Base-by-base conservation (phyloP, 2,888 invertebrate species). In the Atherix ibis region DNA sequence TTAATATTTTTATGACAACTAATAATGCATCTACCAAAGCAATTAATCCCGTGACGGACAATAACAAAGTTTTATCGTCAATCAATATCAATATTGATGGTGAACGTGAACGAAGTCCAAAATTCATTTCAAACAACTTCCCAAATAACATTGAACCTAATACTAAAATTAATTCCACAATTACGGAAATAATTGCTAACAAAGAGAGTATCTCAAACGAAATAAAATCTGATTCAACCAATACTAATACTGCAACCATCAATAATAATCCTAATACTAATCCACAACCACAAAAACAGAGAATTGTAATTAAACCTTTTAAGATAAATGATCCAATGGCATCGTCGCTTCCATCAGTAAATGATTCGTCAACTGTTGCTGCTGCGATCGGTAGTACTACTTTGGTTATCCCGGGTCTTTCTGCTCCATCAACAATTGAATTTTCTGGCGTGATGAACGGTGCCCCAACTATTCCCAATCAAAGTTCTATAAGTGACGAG, bases 271-370 rank as follows among this genome's bases (percentile, higher is more conserved):
- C 10, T 18, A 15, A 29, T 37, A 22, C 6, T 24, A 37, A 37
- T 26, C 12, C 19, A 26, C 41, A 39, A 12, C 40, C 43, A 31
- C 38, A 51, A 41, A 59, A 59, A 51, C 50, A 53, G 35, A 59
- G 58, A 54, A 58, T 60, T 47, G 50, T 58, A 49, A 60, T 60
- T 46, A 60, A 60, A 52, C 60, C 60, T 40, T 60, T 60, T 49
- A 59, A 60, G 57, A 53, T 60, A 49, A 54, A 56, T 48, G 58
- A 60, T 49, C 54, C 49, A 63, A 56, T 32, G 54, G 54, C 43
- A 54, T 55, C 35, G 54, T 51, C 40, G 48, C 54, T 19, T 18
- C 53, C 56, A 31, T 48, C 57, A 40, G 57, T 58, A 29, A 49
- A 54, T 9, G 46, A 58, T 32, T 56, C 57, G 38, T 58, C 58